Evolutionary conservation across 2,797 vertebrate species (phyloP), one percentile per base, ranked within the genome.

Genomic region (Stomatorhinus walkeri): DNA sequence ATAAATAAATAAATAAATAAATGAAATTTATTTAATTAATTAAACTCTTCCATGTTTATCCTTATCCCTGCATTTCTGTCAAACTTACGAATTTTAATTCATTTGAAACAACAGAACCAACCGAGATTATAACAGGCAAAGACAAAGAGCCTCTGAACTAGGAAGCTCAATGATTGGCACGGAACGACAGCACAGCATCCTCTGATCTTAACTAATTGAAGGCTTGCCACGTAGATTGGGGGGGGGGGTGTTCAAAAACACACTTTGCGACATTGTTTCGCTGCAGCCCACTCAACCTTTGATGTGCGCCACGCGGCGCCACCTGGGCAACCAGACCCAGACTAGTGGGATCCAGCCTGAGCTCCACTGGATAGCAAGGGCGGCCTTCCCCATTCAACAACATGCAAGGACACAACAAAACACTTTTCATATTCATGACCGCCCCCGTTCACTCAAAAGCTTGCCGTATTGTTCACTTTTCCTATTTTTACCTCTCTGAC

Each of bases 261-360:
- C 89, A 61, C 93, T 95, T 93, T 95, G 52, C 9, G 28, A 96
- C 94, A 94, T 92, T 91, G 94, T 96, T 96, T 95, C 90, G 91
- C 96, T 96, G 93, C 16, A 93, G 94, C 94, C 94, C 93, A 91
- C 92, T 92, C 90, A 91, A 89, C 91, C 96, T 99, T 99, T 98
- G 98, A 98, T 98, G 96, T 96, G 91, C 56, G 88, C 92, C 92
- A 91, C 95, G 97, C 93, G 93, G 91, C 93, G 92, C 94, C 95
- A 97, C 95, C 95, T 95, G 96, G 93, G 96, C 96, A 97, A 97
- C 97, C 96, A 97, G 96, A 94, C 93, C 90, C 94, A 94, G 95
- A 96, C 95, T 95, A 92, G 89, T 87, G 46, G 85, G 87, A 51
- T 48, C 14, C 43, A 14, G 36, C n/a, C 59, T 28, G 48, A 32